Evolutionary conservation across 2,888 invertebrate genomes (phyloP).

Genomic region (Mythimna impura): DNA sequence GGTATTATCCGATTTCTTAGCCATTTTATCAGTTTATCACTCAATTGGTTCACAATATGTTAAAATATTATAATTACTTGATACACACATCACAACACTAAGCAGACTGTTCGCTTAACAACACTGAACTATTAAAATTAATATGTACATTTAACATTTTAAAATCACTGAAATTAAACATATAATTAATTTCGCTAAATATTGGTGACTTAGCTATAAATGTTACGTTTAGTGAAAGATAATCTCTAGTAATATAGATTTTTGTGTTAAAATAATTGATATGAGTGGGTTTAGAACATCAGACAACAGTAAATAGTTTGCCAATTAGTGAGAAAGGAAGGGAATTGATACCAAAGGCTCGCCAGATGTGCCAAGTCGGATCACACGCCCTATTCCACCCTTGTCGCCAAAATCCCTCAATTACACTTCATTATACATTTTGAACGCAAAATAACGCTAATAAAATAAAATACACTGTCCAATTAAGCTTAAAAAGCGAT

Average conservation of each 20-base stretch:
- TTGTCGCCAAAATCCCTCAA: slow-evolving; percentile 42
- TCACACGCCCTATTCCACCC: slow-evolving; percentile 73
- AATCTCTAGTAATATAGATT: slow-evolving; percentile 32
- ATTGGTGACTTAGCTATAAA: slow-evolving; percentile 2
- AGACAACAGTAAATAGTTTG: slow-evolving; percentile 65
- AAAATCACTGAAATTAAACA: slow-evolving; percentile 52
- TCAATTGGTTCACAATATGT: slow-evolving; percentile 73
- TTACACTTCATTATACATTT: slow-evolving; percentile 47
- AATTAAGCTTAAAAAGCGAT: slow-evolving; percentile 74
- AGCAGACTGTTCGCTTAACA: slow-evolving; percentile 66
- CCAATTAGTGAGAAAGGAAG: slow-evolving; percentile 76
- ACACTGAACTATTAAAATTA: slow-evolving; percentile 65
- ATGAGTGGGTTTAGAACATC: slow-evolving; percentile 10
- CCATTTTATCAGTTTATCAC: slow-evolving; percentile 89
- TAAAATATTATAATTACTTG: slow-evolving; percentile 75
- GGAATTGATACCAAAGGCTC: slow-evolving; percentile 69
- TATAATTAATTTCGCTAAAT: slow-evolving; percentile 17
- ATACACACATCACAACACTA: slow-evolving; percentile 85
- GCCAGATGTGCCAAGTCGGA: slow-evolving; percentile 81
- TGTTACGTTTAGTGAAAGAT: slow-evolving; percentile 14
- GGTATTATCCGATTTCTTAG: slow-evolving; percentile 92
- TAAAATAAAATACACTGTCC: slow-evolving; percentile 68
- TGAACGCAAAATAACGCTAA: slow-evolving; percentile 61
- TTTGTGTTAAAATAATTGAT: slow-evolving; percentile 6
- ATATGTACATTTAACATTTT: slow-evolving; percentile 62